Evolutionary conservation across 2,797 vertebrate species (phyloP).

Genomic region (Clarias laeviceps): DNA sequence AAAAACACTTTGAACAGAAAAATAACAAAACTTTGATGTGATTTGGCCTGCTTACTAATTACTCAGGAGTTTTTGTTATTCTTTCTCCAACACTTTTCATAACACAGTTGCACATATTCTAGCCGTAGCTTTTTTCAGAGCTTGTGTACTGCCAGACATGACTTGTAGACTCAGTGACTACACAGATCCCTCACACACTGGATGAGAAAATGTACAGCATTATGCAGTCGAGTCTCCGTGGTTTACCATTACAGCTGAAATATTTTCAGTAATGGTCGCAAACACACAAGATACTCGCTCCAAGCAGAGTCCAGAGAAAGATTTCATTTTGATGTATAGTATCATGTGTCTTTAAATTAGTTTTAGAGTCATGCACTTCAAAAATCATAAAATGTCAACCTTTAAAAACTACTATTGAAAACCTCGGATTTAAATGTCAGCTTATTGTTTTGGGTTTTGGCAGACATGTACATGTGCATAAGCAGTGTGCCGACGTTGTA

Average conservation of each 20-base stretch:
- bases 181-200: conserved; percentile 8
- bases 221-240: conserved; percentile 4
- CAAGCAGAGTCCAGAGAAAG: background rate
- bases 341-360: conserved; percentile 15
- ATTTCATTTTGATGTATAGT: conserved; percentile 3
- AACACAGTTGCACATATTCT: conserved; percentile 16
- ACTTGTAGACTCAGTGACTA: conserved; percentile 8
- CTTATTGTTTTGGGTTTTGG: conserved; percentile 29
- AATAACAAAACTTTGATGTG: background rate
- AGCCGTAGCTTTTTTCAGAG: background rate
- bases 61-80: background rate
- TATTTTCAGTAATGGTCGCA: background rate
- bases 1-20: background rate
- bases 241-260: conserved; percentile 19
- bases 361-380: conserved; percentile 24
- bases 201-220: conserved; percentile 13
- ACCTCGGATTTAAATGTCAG: conserved; percentile 23
- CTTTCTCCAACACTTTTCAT: conserved; percentile 11
- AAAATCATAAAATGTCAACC: conserved; percentile 26
- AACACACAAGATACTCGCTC: conserved; percentile 9
- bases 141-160: background rate
- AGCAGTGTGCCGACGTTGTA: background rate
- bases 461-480: conserved; percentile 4
- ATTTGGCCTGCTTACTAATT: conserved; percentile 15
- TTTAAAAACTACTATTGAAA: conserved; percentile 16